phyloP scores from a whole-genome alignment of 2,113 vertebrate genomes.

The Nettapus auritus region DNA sequence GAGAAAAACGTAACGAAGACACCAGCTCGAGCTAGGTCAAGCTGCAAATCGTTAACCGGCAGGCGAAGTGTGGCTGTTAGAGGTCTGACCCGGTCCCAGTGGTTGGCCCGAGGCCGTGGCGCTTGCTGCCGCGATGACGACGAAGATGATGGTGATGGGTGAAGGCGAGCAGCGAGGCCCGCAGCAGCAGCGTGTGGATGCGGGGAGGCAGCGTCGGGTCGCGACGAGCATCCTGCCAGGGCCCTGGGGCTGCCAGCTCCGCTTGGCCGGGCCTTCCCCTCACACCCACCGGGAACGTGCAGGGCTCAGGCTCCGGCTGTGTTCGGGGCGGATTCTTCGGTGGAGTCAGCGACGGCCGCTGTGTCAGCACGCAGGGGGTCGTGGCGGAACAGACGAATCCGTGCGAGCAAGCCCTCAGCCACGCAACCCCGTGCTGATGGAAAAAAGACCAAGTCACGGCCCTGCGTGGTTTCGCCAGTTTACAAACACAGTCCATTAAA shows the following conservation, averaged over 20 bases:
- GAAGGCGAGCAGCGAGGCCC: too few relatives aligned
- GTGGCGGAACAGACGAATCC: not conserved
- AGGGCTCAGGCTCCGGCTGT: not conserved
- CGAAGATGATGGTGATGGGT: too few relatives aligned
- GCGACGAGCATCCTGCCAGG: too few relatives aligned
- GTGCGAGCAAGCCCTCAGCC: not conserved
- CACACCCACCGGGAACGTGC: not conserved
- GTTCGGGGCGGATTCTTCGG: not conserved
- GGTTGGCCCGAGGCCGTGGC: too few relatives aligned
- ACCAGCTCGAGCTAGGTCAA: too few relatives aligned
- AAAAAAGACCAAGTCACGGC: not conserved
- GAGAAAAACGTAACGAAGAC: too few relatives aligned
- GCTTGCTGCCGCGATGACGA: too few relatives aligned
- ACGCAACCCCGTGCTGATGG: not conserved
- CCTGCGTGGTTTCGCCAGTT: not conserved
- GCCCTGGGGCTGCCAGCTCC: not conserved
- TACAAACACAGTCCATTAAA: slow-evolving; percentile 29
- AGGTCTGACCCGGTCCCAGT: too few relatives aligned
- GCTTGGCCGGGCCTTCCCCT: not conserved
- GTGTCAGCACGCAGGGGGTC: not conserved
- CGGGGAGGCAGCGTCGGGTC: too few relatives aligned
- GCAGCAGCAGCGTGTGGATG: too few relatives aligned
- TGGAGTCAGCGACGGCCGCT: not conserved
- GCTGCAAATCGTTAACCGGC: too few relatives aligned
- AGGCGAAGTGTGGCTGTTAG: too few relatives aligned